These are phyloP conservation scores for Macquaria australasica DNA, from an alignment of 2,113 vertebrate genomes.

Conservation along the genomic window DNA sequence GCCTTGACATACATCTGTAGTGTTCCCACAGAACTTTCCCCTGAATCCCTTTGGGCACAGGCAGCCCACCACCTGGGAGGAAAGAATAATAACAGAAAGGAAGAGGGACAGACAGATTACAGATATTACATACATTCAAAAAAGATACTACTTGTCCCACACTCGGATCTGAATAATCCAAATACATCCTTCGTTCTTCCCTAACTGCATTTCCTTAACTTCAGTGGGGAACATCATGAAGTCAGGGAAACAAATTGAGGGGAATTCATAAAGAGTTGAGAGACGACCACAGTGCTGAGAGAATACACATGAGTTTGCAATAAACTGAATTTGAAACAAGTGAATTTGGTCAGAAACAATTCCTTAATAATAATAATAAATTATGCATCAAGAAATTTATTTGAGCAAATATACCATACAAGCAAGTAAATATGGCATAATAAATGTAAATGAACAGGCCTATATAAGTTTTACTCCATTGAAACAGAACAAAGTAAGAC, in stretches of 20 bases:
- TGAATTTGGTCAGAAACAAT: background rate
- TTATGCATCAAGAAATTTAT: background rate
- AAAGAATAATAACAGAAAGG: background rate
- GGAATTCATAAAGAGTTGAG: background rate
- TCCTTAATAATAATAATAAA: background rate
- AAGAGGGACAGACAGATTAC: background rate
- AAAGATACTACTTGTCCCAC: background rate
- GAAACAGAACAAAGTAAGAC: no score
- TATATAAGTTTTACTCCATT: background rate
- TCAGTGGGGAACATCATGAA: background rate
- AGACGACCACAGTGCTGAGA: no score
- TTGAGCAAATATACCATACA: background rate
- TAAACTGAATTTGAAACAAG: background rate
- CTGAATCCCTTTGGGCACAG: slow-evolving; percentile 82
- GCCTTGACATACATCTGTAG: slow-evolving; percentile 78
- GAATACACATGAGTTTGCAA: background rate
- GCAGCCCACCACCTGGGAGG: slow-evolving; percentile 83
- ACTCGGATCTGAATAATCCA: background rate
- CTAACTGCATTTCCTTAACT: background rate
- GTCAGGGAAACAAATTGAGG: background rate
- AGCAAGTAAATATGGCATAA: background rate
- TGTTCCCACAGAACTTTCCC: slow-evolving; percentile 82
- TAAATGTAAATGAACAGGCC: background rate
- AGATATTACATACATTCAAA: background rate
- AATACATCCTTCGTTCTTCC: background rate